phyloP scores from a whole-genome alignment of 2,888 invertebrate genomes.

The Glaucopsyche alexis region DNA sequence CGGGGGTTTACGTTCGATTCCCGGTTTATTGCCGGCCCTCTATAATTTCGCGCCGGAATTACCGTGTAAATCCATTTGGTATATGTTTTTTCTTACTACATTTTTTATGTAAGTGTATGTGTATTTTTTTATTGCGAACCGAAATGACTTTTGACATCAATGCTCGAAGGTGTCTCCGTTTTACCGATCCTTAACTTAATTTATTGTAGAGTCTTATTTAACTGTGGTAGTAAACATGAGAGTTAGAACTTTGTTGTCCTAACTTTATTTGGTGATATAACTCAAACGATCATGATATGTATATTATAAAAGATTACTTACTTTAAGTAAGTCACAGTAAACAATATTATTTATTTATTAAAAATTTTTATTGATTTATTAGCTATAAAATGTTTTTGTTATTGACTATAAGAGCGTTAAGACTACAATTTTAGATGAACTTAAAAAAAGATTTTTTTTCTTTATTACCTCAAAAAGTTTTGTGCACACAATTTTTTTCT shows the following conservation, averaged over 20 bases:
- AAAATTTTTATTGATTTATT: too few species aligned
- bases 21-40: conserved; percentile 47
- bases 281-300: background rate
- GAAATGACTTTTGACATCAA: conserved; percentile 28
- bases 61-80: conserved; percentile 33
- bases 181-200: conserved; percentile 20
- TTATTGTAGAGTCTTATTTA: conserved; percentile 7
- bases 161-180: conserved; percentile 3
- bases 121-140: conserved; percentile 27
- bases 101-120: conserved; percentile 29
- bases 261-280: background rate
- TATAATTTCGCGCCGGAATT: conserved; percentile 42
- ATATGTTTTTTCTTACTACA: conserved; percentile 31
- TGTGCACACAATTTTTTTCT: too few species aligned
- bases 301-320: background rate
- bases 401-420: too few species aligned
- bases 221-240: background rate
- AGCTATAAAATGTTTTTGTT: too few species aligned
- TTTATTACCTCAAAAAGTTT: too few species aligned
- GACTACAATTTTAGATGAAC: too few species aligned
- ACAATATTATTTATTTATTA: background rate
- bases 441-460: too few species aligned
- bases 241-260: background rate
- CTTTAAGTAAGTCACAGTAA: background rate
- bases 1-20: conserved; percentile 56